These are phyloP conservation scores for Pseudorhiza aurosa DNA, from an alignment of 30 jellyfish, hydroid and myxozoan genomes.

Conservation along the genomic window DNA sequence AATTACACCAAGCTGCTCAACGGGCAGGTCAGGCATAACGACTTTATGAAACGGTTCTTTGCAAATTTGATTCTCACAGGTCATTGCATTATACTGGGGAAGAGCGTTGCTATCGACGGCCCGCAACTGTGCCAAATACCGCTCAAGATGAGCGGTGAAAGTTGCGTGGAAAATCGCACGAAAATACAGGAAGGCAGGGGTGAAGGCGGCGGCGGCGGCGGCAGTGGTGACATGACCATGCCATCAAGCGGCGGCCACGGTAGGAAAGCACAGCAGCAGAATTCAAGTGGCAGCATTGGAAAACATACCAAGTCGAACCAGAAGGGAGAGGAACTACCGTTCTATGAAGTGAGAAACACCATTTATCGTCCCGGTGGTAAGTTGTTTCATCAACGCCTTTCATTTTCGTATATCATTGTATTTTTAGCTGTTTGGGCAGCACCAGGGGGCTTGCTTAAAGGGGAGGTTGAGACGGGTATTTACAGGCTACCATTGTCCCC, in stretches of 20 bases:
- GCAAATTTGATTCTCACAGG: constrained; percentile 8
- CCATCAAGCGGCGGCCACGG: too few relatives aligned
- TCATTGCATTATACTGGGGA: too few relatives aligned
- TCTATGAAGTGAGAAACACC: constrained; percentile 65
- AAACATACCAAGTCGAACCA: constrained; percentile 66
- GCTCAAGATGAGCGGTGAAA: constrained; percentile 45
- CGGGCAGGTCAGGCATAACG: constrained; percentile 40
- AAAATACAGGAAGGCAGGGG: too few relatives aligned
- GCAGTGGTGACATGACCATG: not conserved
- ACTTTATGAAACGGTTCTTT: not conserved
- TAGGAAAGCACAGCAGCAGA: constrained; percentile 9
- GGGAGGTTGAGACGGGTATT: too few relatives aligned
- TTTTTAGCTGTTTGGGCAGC: too few relatives aligned
- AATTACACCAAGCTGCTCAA: too few relatives aligned
- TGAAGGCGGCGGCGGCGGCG: not conserved
- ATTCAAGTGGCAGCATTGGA: constrained; percentile 20
- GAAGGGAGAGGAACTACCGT: constrained; percentile 91
- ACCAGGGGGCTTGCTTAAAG: too few relatives aligned
- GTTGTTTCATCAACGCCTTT: too few relatives aligned
- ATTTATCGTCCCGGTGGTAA: constrained; percentile 89
- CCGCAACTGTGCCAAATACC: too few relatives aligned
- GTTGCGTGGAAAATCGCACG: constrained; percentile 9
- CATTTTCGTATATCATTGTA: too few relatives aligned
- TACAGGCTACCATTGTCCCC: too few relatives aligned
- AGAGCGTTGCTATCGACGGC: too few relatives aligned